phyloP scores from a whole-genome alignment of 2,113 vertebrate genomes.

The Gymnarchus niloticus region DNA sequence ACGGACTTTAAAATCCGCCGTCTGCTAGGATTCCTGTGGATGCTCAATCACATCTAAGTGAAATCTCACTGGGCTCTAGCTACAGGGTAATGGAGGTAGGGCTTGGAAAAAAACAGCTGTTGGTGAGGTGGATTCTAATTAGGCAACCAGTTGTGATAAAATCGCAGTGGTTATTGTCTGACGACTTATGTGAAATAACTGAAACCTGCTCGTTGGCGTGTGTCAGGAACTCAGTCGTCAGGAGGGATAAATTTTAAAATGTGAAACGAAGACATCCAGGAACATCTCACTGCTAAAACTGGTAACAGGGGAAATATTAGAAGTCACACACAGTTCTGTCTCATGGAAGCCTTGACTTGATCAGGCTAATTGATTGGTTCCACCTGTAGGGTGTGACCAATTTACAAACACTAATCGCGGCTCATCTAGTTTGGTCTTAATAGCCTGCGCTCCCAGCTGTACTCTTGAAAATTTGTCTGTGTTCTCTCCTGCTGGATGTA shows the following conservation, averaged over 20 bases:
- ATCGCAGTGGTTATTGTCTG: background rate
- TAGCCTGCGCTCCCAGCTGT: background rate
- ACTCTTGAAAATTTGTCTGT: background rate
- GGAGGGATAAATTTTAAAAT: background rate
- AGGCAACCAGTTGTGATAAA: background rate
- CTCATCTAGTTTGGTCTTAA: background rate
- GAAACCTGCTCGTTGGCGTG: background rate
- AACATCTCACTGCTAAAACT: no score
- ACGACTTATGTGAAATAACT: background rate
- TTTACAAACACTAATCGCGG: background rate
- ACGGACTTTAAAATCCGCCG: slow-evolving; percentile 44
- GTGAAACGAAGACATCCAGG: no score
- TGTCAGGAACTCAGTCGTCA: background rate
- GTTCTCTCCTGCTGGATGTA: background rate
- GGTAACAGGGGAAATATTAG: no score
- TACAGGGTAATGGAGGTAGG: background rate
- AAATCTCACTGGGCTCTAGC: background rate
- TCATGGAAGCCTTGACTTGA: no score
- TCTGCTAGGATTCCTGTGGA: slow-evolving; percentile 45
- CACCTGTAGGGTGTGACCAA: background rate
- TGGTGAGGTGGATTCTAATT: background rate
- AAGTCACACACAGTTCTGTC: no score
- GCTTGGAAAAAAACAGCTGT: background rate
- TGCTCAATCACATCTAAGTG: slow-evolving; percentile 52
- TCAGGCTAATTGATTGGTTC: no score